Base-by-base conservation (phyloP, 1,140 invertebrate genomes). In the Drosophila nebulosa region DNA sequence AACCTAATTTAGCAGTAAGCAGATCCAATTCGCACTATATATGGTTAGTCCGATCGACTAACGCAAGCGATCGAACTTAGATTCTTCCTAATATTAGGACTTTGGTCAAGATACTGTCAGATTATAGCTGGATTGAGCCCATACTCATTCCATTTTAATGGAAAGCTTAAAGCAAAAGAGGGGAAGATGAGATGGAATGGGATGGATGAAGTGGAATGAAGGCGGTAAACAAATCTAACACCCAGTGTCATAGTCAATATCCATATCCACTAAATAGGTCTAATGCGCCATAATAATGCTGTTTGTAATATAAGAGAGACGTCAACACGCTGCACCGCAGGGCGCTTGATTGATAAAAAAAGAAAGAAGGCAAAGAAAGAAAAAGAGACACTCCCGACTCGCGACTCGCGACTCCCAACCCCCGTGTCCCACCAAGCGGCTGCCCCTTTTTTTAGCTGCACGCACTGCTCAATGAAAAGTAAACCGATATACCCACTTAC, bases 251-350 rank as follows among this genome's bases (percentile, higher is more conserved):
- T 71, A 69, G 67, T 69, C 74, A 71, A 77, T 75, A 76, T 68
- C 81, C 65, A 74, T 74, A 71, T 74, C 58, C 63, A 67, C 26
- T 78, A 88, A 88, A 83, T 81, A 68, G 81, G 74, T 68, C 81
- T 88, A 86, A 86, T 86, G 72, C 81, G 83, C 67, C 78, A 81
- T 88, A 86, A 86, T 88, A 61, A 88, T 70, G 83, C 78, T 81
- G 66, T 46, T 81, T 88, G 78, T 74, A 81, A 81, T 88, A 81
- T 88, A 86, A 86, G 83, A 88, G 74, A 86, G 81, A 86, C 83
- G 74, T 86, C 81, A 86, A 86, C 81, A 88, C 83, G 83, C 70
- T 36, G 74, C 81, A 83, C 81, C 78, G 51, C 83, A 78, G 81
- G 81, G 83, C 57, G 76, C 79, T 77, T 78, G 83, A 86, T 86